Percentiles rank a stretch among this genome's conserved stretches.
phyloP scores from a whole-genome alignment of 1,140 invertebrate genomes.

The Drosophila repleta region DNA sequence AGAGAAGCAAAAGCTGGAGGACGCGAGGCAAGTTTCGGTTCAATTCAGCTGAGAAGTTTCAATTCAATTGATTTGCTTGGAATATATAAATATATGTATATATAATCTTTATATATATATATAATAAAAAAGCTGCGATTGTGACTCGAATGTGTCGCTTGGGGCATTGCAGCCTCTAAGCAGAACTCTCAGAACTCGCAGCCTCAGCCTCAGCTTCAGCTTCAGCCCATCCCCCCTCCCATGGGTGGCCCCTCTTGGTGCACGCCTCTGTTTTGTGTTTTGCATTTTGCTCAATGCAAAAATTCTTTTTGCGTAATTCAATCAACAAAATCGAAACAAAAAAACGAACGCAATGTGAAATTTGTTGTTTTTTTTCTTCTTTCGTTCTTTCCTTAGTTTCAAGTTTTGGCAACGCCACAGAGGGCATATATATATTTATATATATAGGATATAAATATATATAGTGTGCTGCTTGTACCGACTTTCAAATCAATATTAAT shows the following conservation, averaged over 20 bases:
- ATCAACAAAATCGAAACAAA: constrained; percentile 17
- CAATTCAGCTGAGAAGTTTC: too few relatives aligned
- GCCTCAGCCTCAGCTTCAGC: neutral
- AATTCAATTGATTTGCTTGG: too few relatives aligned
- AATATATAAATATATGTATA: too few relatives aligned
- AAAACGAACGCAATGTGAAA: constrained; percentile 32
- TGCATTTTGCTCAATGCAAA: constrained; percentile 10
- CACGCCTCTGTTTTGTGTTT: neutral
- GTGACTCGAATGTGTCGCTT: neutral
- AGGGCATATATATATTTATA: neutral
- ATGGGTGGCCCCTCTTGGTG: neutral
- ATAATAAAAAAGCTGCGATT: too few relatives aligned
- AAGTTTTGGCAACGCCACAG: constrained; percentile 30
- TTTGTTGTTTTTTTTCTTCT: constrained; percentile 16
- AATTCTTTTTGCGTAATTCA: constrained; percentile 38
- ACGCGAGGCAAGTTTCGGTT: too few relatives aligned
- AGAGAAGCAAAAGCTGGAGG: too few relatives aligned
- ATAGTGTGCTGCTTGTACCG: constrained; percentile 30
- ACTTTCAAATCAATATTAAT: constrained; percentile 83
- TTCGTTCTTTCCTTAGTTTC: neutral
- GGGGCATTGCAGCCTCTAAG: neutral
- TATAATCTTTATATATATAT: too few relatives aligned
- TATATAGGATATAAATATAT: constrained; percentile 23
- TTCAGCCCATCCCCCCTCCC: neutral
- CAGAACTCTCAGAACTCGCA: too few relatives aligned